These are phyloP conservation scores for Neuroterus valhalla DNA, from an alignment of 1,140 invertebrate genomes.

Conservation along the genomic window DNA sequence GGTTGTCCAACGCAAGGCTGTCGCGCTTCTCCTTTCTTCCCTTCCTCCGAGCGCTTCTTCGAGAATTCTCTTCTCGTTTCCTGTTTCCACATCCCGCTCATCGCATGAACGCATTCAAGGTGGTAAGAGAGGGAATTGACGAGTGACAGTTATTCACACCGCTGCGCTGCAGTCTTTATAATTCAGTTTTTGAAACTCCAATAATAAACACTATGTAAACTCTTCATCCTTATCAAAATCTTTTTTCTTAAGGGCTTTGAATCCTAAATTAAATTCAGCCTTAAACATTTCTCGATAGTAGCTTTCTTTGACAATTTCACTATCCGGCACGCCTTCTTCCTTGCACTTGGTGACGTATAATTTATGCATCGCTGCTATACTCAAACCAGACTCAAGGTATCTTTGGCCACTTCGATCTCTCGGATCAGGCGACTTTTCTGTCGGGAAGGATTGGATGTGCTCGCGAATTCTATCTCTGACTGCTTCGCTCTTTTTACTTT, in stretches of 20 bases:
- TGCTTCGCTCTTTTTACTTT: constrained; percentile 56
- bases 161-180: not conserved
- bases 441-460: constrained; percentile 54
- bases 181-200: not conserved
- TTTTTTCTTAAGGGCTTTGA: constrained; percentile 44
- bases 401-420: constrained; percentile 43
- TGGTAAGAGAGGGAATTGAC: no score
- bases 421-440: constrained; percentile 42
- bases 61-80: no score
- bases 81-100: no score
- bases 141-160: no score
- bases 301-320: constrained; percentile 50
- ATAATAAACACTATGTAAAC: constrained; percentile 1
- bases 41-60: no score
- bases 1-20: no score
- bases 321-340: constrained; percentile 46
- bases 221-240: constrained; percentile 21
- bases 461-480: constrained; percentile 52
- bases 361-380: constrained; percentile 56
- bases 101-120: no score
- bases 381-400: constrained; percentile 52
- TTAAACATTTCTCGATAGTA: constrained; percentile 62
- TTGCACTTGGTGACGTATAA: constrained; percentile 54
- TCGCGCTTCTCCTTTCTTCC: no score
- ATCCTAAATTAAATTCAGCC: constrained; percentile 57